Base-by-base conservation (phyloP, 2,888 invertebrate genomes). In the Heteromyza rotundicornis region DNA sequence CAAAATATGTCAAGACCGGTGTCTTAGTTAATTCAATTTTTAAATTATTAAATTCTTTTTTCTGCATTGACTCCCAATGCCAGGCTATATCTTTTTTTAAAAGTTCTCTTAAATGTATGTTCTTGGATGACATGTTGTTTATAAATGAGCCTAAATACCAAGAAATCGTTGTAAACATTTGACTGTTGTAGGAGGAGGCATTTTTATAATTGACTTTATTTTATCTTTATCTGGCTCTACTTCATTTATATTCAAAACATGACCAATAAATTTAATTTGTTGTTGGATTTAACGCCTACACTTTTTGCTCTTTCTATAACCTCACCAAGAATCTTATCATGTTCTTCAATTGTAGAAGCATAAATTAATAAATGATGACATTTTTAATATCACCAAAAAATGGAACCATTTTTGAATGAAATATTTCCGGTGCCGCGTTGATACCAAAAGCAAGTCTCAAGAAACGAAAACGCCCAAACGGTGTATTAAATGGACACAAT, bases 71-170 rank as follows among this genome's bases (percentile, higher is more conserved):
- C 10, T 50, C 23, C 63, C 66, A 66, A 57, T 65, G 61, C 62
- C 65, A 65, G 1, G 32, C 24, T 14, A 51, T 16, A 32, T 65
- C 50, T 35, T 64, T 56, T 35, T 63, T 64, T 27, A 67, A 54
- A 8, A 66, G 56, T 22, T 60, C 59, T 1, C 64, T 27, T 8
- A 64, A 60, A 57, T 67, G 56, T 27, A 57, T 60, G 59, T 59
- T 67, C 57, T 67, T 59, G 10, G n/a, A 20, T 3, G 69, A 64
- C 36, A 72, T 44, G 59, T 64, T 65, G n/a, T 66, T 57, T 52
- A 71, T 61, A 65, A 69, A 70, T 12, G 58, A 62, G 16, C 67
- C 61, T 14, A 68, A 40, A 58, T 70, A 71, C 64, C 7, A 68
- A 35, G 47, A 64, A 65, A 32, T 60, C 35, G 47, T 63, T 63